Conservation (phyloP, 2,113 vertebrate genomes). For the Ammospiza nelsoni region DNA sequence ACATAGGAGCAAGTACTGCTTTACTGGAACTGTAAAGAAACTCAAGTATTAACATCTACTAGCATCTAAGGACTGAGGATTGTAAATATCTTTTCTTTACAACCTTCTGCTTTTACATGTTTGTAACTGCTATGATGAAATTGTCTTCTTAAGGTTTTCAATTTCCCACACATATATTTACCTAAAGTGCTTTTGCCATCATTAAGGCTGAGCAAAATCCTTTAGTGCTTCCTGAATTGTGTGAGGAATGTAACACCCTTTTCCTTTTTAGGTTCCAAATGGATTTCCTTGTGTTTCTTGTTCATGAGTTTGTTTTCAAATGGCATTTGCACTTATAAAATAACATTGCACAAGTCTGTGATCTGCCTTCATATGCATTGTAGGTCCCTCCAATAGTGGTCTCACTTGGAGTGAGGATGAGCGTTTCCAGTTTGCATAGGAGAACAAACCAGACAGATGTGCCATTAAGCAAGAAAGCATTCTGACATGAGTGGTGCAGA, state of each 20-base stretch:
- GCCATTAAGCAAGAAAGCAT: not conserved
- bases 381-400: not conserved
- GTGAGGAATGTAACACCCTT: not conserved
- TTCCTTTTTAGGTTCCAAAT: not conserved
- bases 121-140: not conserved
- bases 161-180: not conserved
- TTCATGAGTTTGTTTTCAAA: not conserved
- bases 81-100: not conserved
- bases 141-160: not conserved
- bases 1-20: not conserved
- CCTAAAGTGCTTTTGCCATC: not conserved
- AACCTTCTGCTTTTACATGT: not conserved
- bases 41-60: not conserved
- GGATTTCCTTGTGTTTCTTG: not conserved
- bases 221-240: not conserved
- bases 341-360: not conserved
- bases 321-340: not conserved
- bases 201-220: not conserved
- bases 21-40: not conserved
- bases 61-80: not conserved
- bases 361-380: not conserved
- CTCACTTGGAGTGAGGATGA: not conserved
- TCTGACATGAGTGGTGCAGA: not conserved
- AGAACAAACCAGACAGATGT: not conserved
- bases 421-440: not conserved